Evolutionary conservation across 2,888 invertebrate genomes (phyloP), one percentile per base, ranked within the genome.

Genomic region (Tetragonisca angustula): DNA sequence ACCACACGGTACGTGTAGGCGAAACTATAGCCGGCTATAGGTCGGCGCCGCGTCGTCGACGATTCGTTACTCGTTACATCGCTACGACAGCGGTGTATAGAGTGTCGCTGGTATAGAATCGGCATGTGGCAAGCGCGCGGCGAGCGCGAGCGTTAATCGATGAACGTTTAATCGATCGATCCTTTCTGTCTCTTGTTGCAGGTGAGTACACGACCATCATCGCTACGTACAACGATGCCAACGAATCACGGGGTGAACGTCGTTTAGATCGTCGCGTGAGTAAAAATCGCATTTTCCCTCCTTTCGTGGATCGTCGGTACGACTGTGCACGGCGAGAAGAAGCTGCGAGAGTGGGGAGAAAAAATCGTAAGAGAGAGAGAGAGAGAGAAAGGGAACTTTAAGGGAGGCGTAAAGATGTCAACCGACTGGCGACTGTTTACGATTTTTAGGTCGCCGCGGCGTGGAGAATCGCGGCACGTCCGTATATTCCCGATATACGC

Each of bases 111-210:
- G 56, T n/a, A 13, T 59, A 15, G 56, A 15, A 59, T 59, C 9
- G 43, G 9, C 43, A 11, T 43, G 1, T 9, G 9, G 43, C 43
- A 9, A 43, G 43, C 43, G 11, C 43, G 11, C 43, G 43, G 9
- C 43, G n/a, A 15, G 15, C 56, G 5, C 56, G n/a, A 15, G 9
- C 27, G 73, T 64, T 72, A 56, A 80, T 65, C 73, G 75, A 76
- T 80, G 70, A 80, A 74, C 84, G 79, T 83, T 73, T 79, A 87
- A 89, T 85, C 75, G 80, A 88, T 78, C 78, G 78, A 83, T 84
- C 74, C 72, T 82, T 86, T 84, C 75, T 71, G 59, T 71, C 88
- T 88, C 88, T 76, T 89, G 89, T 89, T 90, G 19, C 89, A 90
- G 89, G 89, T 90, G 90, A 90, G 89, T 90, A 88, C 81, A 4